Conservation (phyloP, 2,888 invertebrate genomes). For the Agrotis clavis region DNA sequence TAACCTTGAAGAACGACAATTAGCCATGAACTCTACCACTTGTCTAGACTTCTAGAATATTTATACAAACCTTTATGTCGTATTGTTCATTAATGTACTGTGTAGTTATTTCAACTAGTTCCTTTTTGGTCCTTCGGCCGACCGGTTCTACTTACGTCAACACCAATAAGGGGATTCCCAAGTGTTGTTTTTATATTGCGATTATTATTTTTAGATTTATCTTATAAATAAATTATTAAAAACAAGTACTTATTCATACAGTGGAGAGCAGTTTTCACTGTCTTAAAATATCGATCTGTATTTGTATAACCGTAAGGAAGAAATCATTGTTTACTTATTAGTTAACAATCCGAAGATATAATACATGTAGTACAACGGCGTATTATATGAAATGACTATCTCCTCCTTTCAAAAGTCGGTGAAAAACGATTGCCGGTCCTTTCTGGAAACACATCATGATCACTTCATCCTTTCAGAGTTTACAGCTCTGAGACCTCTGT, state of each 20-base stretch:
- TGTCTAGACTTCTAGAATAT: too few species aligned
- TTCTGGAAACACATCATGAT: constrained; percentile 1
- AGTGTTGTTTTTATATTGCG: constrained; percentile 10
- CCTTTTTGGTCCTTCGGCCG: constrained; percentile 22
- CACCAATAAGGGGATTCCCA: constrained; percentile 24
- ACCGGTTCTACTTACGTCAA: constrained; percentile 40
- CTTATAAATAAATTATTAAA: constrained; percentile 21
- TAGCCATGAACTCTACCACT: too few species aligned
- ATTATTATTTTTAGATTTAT: constrained; percentile 26
- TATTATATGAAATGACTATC: too few species aligned
- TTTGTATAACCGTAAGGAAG: constrained; percentile 4
- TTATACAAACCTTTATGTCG: neutral
- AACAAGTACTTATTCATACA: neutral
- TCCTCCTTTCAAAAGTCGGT: too few species aligned
- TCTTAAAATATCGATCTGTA: constrained; percentile 25
- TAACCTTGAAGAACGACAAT: too few species aligned
- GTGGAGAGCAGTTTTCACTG: constrained; percentile 23
- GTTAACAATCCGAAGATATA: neutral
- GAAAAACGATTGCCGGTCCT: too few species aligned
- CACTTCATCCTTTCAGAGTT: neutral
- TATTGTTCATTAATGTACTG: neutral
- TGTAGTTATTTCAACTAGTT: constrained; percentile 3
- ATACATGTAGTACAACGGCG: neutral
- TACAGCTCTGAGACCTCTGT: too few species aligned
- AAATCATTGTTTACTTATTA: constrained; percentile 12